Conservation (phyloP, 2,113 vertebrate genomes). For the Potamarius usumacintae region DNA sequence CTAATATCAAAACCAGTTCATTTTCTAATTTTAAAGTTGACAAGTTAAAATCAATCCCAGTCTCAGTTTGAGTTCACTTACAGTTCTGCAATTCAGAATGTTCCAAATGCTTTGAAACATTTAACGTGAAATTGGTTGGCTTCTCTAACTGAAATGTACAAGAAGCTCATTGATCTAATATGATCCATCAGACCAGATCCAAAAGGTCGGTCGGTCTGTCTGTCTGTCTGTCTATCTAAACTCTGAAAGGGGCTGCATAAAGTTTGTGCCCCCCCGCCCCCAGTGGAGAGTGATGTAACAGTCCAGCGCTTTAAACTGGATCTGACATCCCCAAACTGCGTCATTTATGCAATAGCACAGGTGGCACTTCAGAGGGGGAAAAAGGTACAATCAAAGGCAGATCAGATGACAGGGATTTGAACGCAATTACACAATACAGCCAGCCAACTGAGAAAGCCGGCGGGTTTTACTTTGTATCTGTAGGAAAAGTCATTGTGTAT, state of each 20-base stretch:
- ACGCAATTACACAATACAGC: slow-evolving; percentile 60
- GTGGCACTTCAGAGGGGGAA: slow-evolving; percentile 57
- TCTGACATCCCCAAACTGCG: slow-evolving; percentile 51
- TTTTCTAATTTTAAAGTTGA: not conserved
- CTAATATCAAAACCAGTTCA: not conserved
- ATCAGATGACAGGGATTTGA: slow-evolving; percentile 67
- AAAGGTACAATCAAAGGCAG: slow-evolving; percentile 59
- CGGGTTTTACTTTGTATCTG: slow-evolving; percentile 24
- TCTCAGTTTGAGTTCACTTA: not conserved
- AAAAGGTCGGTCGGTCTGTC: not conserved
- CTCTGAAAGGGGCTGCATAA: not conserved
- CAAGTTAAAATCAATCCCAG: too few relatives aligned
- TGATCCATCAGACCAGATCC: slow-evolving; percentile 64
- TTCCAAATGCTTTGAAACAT: too few relatives aligned
- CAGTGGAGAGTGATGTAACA: slow-evolving; percentile 66
- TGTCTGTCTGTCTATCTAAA: not conserved
- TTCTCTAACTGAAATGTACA: not conserved
- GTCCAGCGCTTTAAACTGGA: slow-evolving; percentile 56
- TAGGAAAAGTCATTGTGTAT: not conserved
- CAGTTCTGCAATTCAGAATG: not conserved
- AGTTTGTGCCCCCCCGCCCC: not conserved
- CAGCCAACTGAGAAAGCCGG: slow-evolving; percentile 1
- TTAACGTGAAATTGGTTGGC: not conserved
- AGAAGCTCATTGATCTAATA: not conserved
- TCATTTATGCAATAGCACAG: slow-evolving; percentile 67